These are phyloP conservation scores for Orchesellides sinensis DNA, from an alignment of 2,888 invertebrate genomes.

Conservation along the genomic window DNA sequence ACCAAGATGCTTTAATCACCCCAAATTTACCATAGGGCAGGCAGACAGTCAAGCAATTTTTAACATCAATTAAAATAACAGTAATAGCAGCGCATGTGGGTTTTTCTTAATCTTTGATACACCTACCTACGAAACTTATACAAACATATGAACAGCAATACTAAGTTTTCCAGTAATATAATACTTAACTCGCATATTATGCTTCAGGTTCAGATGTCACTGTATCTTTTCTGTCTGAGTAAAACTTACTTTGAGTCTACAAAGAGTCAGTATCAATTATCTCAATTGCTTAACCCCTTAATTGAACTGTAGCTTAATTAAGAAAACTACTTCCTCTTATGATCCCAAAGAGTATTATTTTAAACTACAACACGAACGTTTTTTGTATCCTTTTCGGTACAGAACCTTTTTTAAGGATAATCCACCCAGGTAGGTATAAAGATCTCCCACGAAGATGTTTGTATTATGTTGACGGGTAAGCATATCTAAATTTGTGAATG, in stretches of 20 bases:
- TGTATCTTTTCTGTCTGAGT: too few relatives aligned
- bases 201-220: background rate
- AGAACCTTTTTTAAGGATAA: constrained; percentile 8
- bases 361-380: background rate
- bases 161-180: too few relatives aligned
- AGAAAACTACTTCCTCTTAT: background rate
- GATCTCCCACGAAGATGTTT: constrained; percentile 59
- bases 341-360: too few relatives aligned
- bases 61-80: too few relatives aligned
- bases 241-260: too few relatives aligned
- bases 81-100: constrained; percentile 28
- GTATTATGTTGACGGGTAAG: constrained; percentile 47
- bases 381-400: too few relatives aligned
- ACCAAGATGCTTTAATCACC: too few relatives aligned
- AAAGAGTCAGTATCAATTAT: constrained; percentile 51
- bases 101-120: background rate
- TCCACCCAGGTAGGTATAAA: constrained; percentile 11
- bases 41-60: too few relatives aligned
- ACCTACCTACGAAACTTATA: too few relatives aligned
- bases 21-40: too few relatives aligned
- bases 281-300: constrained; percentile 44
- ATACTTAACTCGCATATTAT: background rate
- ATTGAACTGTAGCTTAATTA: constrained; percentile 24
- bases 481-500: constrained; percentile 51
- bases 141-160: too few relatives aligned